Percentiles rank a stretch among this genome's conserved stretches.
Conservation (phyloP, 2,888 invertebrate species). For the Willowsia nigromaculata region DNA sequence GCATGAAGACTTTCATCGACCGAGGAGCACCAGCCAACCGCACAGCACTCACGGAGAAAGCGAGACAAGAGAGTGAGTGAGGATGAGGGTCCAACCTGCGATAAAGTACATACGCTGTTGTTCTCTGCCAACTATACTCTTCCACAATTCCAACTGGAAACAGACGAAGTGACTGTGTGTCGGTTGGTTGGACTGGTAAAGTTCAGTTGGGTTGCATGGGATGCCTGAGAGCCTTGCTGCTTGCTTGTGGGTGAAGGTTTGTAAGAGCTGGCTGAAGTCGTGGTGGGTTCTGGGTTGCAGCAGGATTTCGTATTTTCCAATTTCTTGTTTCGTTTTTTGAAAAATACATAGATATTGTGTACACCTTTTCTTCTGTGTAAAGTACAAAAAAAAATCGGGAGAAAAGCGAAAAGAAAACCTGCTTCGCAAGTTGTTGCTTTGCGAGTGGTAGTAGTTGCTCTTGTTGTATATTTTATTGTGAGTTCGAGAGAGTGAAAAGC, state of each 20-base stretch:
- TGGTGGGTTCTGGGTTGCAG: slow-evolving; percentile 60
- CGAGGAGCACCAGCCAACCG: slow-evolving; percentile 70
- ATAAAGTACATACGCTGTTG: slow-evolving; percentile 54
- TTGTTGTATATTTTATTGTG: slow-evolving; percentile 15
- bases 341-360: slow-evolving; percentile 34
- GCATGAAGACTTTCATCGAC: slow-evolving; percentile 73
- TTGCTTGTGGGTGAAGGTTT: slow-evolving; percentile 64
- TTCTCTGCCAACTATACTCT: slow-evolving; percentile 63
- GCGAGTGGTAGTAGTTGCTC: not conserved
- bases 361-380: not conserved
- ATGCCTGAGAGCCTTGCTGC: slow-evolving; percentile 52
- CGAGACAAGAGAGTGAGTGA: slow-evolving; percentile 48
- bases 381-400: slow-evolving; percentile 40
- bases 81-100: slow-evolving; percentile 56
- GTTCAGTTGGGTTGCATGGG: slow-evolving; percentile 68
- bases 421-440: slow-evolving; percentile 30
- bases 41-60: slow-evolving; percentile 65
- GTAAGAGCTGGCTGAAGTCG: slow-evolving; percentile 59
- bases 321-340: slow-evolving; percentile 37
- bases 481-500: not conserved
- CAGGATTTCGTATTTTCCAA: slow-evolving; percentile 59
- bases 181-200: slow-evolving; percentile 67
- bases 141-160: slow-evolving; percentile 65
- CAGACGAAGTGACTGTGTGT: slow-evolving; percentile 64
- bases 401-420: slow-evolving; percentile 1